Conservation (phyloP, 2,113 vertebrate genomes). For the Anthoscopus minutus region DNA sequence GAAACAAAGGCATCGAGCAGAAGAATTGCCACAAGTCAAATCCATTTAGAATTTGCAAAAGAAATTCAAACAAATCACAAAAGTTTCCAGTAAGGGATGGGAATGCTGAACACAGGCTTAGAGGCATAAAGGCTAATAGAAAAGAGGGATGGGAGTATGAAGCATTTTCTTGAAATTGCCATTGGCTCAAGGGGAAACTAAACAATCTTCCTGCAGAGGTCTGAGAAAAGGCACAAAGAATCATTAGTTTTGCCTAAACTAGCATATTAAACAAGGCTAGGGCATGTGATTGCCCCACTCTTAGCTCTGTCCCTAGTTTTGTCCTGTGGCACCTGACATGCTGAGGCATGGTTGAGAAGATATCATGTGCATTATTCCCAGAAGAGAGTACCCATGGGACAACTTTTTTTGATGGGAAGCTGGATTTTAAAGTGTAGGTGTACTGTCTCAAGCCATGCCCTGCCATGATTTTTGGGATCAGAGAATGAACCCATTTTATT, state of each 20-base stretch:
- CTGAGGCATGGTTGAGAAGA: not conserved
- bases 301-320: not conserved
- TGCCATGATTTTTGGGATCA: not conserved
- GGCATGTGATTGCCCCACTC: not conserved
- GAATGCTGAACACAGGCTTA: not conserved
- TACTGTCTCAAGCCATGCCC: rapidly evolving
- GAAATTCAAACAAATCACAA: conserved; percentile 46
- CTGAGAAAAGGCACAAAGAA: not conserved
- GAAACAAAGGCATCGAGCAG: not conserved
- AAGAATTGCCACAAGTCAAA: conserved; percentile 19
- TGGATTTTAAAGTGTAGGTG: not conserved
- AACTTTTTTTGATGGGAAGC: not conserved
- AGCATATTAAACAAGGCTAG: not conserved
- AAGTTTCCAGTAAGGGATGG: not conserved
- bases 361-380: not conserved
- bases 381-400: not conserved
- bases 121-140: not conserved
- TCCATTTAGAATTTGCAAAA: conserved; percentile 28
- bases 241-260: not conserved
- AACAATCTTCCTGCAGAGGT: not conserved
- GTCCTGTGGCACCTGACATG: not conserved
- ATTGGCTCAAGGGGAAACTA: not conserved
- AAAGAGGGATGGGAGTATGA: not conserved
- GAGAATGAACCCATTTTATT: not conserved
- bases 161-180: not conserved